phyloP scores from a whole-genome alignment of 2,797 vertebrate species.

The Pangasius krempfi region DNA sequence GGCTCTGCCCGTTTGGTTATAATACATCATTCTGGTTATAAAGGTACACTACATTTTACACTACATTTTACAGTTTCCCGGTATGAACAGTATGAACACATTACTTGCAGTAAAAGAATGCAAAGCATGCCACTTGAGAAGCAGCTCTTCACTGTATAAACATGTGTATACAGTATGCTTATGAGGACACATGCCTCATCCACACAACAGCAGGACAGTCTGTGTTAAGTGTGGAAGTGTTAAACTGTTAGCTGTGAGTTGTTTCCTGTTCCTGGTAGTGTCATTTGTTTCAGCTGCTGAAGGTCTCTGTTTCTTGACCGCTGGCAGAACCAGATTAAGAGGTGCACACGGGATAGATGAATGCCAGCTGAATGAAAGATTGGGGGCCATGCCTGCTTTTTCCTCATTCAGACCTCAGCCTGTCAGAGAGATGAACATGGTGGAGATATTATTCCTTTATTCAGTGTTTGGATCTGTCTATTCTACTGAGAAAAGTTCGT shows the following conservation, averaged over 20 bases:
- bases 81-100: background rate
- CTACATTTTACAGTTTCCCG: background rate
- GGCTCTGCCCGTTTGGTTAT: background rate
- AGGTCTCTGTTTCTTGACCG: constrained; percentile 77
- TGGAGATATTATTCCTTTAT: constrained; percentile 71
- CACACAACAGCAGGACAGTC: constrained; percentile 27
- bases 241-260: constrained; percentile 67
- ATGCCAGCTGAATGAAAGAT: constrained; percentile 74
- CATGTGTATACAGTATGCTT: constrained; percentile 7
- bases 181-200: constrained; percentile 10
- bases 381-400: constrained; percentile 71
- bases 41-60: background rate
- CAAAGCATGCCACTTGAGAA: background rate
- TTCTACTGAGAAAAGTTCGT: constrained; percentile 42
- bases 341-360: constrained; percentile 78
- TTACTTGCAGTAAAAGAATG: background rate
- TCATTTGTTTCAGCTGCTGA: constrained; percentile 81
- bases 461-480: constrained; percentile 54
- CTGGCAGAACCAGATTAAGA: constrained; percentile 81
- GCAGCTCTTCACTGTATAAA: background rate
- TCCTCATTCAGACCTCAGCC: constrained; percentile 63
- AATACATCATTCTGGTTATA: background rate
- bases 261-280: constrained; percentile 71
- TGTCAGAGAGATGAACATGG: constrained; percentile 75
- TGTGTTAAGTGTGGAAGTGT: constrained; percentile 52